These are phyloP conservation scores for Sebastes wilsoni DNA, from an alignment of 2,797 vertebrate species.

Conservation along the genomic window DNA sequence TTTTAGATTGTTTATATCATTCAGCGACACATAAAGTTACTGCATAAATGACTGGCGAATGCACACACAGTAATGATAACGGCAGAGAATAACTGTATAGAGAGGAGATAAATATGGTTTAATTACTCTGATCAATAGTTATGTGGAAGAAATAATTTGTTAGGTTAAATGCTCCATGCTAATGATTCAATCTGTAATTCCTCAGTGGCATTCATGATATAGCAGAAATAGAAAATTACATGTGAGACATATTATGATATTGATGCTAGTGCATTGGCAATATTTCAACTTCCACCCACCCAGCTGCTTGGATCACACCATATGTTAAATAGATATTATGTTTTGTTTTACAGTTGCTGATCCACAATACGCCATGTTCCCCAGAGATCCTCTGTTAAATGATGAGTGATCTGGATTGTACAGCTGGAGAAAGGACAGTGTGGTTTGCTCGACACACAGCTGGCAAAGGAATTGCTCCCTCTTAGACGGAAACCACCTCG, in stretches of 20 bases:
- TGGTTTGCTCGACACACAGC: neutral
- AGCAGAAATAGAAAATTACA: conserved; percentile 6
- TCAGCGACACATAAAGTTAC: conserved; percentile 8
- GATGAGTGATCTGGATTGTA: neutral
- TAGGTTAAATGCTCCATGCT: conserved; percentile 19
- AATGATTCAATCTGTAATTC: conserved; percentile 14
- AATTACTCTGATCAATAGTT: conserved; percentile 47
- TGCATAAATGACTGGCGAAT: conserved; percentile 12
- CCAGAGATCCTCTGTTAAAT: neutral
- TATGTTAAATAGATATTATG: neutral
- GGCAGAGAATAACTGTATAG: conserved; percentile 4
- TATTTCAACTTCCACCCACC: neutral
- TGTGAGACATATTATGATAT: neutral
- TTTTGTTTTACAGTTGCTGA: neutral
- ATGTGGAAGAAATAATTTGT: conserved; percentile 24
- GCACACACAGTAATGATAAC: conserved; percentile 7
- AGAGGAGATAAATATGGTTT: conserved; percentile 16
- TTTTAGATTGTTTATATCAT: conserved; percentile 11
- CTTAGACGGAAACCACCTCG: neutral
- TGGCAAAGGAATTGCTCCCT: conserved; percentile 1
- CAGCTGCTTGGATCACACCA: neutral
- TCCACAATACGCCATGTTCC: neutral
- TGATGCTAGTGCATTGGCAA: neutral
- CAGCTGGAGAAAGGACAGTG: neutral
- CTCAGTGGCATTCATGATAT: neutral